phyloP scores from a whole-genome alignment of 2,888 invertebrate species.

The Chironomus riparius region DNA sequence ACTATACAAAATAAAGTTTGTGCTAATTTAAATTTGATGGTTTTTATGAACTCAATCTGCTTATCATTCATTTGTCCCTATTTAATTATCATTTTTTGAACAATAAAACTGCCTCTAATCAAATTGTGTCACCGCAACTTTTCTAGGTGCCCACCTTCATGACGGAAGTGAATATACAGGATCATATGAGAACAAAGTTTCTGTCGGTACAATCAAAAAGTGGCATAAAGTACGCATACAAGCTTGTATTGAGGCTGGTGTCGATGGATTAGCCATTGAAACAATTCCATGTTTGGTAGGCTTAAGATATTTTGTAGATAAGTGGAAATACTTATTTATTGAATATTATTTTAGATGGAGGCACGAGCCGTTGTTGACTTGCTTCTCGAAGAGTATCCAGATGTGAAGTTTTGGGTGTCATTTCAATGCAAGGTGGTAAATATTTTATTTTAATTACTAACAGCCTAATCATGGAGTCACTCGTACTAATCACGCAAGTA shows the following conservation, averaged over 20 bases:
- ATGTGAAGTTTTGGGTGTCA: slow-evolving; percentile 73
- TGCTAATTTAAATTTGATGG: background rate
- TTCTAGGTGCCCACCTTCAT: slow-evolving; percentile 57
- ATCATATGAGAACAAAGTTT: slow-evolving; percentile 58
- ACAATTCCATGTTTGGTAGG: slow-evolving; percentile 74
- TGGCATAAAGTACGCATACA: slow-evolving; percentile 81
- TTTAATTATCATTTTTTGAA: background rate
- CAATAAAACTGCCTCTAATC: too few species aligned
- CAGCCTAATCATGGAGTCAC: background rate
- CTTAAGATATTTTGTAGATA: background rate
- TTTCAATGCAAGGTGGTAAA: slow-evolving; percentile 71
- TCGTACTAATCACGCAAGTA: background rate
- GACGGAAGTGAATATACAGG: slow-evolving; percentile 94
- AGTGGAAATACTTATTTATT: background rate
- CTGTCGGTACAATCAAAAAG: slow-evolving; percentile 58
- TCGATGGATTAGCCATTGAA: slow-evolving; percentile 80
- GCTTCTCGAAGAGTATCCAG: slow-evolving; percentile 63
- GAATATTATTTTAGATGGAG: slow-evolving; percentile 45
- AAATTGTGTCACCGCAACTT: too few species aligned
- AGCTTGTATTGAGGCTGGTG: slow-evolving; percentile 68
- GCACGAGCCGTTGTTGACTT: slow-evolving; percentile 73
- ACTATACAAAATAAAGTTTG: background rate
- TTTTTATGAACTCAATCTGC: background rate
- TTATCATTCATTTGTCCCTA: background rate
- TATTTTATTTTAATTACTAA: background rate